Evolutionary conservation across 2,113 vertebrate genomes (phyloP), one percentile per base, ranked within the genome.

Genomic region (Leptocoma aspasia): DNA sequence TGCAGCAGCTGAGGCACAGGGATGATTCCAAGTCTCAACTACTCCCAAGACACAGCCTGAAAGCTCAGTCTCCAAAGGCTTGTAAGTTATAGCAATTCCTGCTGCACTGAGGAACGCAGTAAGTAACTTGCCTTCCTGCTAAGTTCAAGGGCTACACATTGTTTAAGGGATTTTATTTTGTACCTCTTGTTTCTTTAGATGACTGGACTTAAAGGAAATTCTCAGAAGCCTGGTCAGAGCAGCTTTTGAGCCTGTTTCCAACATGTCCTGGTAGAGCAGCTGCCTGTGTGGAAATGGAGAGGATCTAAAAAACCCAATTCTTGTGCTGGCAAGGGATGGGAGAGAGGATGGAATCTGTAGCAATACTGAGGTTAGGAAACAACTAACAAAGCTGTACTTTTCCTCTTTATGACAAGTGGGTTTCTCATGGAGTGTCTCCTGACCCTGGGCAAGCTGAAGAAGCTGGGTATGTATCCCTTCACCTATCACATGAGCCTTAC

Each of bases 111-210:
- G 63, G 37, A 68, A 23, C 53, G 33, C 78, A 27, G 88, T 87
- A 53, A 93, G 75, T 93, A 54, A 37, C 42, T 10, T 14, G n/a
- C 26, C 63, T 10, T 26, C 13, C 23, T 65, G 44, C 35, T 20
- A 7, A 24, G 27, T 33, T 65, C 31, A 60, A 22, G 33, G 65
- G 50, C 37, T 64, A 45, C 12, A 17, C 56, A 5, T 39, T 56
- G 26, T 26, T 54, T 33, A 53, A 70, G 41, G 21, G 60, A n/a
- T 64, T 89, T 83, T 5, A 53, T 60, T 87, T 64, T 86, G 2
- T 23, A n/a, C 39, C 76, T 89, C 1, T 68, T 90, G 22, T 65
- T 92, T 78, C 77, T 82, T 56, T 61, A 96, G 95, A 81, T 81
- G 49, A 42, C 41, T 31, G 64, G n/a, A 79, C 39, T 64, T 59